Evolutionary conservation across 2,888 invertebrate genomes (phyloP).

Genomic region (Cheilosia urbana): DNA sequence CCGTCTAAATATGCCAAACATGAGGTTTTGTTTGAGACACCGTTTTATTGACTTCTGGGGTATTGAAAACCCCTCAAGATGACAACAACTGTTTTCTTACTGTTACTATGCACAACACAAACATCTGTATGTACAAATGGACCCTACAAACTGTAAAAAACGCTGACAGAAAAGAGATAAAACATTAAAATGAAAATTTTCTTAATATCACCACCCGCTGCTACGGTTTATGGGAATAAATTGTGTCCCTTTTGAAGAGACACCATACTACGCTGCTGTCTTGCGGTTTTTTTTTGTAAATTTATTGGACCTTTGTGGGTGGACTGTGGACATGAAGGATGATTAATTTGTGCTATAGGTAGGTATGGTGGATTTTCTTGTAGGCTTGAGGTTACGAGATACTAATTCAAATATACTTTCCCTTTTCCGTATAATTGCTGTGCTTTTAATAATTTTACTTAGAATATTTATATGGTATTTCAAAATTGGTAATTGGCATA

Average conservation of each 20-base stretch:
- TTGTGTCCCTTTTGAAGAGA: constrained; percentile 11
- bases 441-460: too few relatives aligned
- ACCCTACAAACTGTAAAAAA: constrained; percentile 1
- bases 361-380: constrained; percentile 23
- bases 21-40: constrained; percentile 19
- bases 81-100: constrained; percentile 5
- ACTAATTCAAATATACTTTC: neutral
- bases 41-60: constrained; percentile 1
- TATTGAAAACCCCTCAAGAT: constrained; percentile 17
- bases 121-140: neutral
- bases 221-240: constrained; percentile 34
- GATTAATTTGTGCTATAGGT: constrained; percentile 19
- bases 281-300: constrained; percentile 23
- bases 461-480: too few relatives aligned
- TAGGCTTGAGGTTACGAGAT: too few relatives aligned
- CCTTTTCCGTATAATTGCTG: too few relatives aligned
- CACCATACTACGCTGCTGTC: neutral
- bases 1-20: too few relatives aligned
- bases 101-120: too few relatives aligned
- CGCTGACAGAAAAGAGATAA: neutral
- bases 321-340: constrained; percentile 10
- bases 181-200: constrained; percentile 14
- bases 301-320: constrained; percentile 26
- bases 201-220: constrained; percentile 17
- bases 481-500: too few relatives aligned